Conservation (phyloP, 2,113 vertebrate genomes). For the Onychostruthus taczanowskii region DNA sequence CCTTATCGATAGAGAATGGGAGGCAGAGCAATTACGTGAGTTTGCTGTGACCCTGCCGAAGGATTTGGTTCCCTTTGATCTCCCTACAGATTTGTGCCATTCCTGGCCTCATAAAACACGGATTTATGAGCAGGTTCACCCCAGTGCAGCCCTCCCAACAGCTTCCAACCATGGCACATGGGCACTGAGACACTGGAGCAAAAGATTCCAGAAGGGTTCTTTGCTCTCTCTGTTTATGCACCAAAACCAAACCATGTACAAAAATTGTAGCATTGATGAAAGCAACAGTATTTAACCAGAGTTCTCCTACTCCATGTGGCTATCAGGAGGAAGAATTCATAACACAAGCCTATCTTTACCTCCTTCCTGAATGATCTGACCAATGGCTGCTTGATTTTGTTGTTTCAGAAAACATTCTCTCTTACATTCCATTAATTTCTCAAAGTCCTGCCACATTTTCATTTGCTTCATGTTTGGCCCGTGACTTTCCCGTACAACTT, state of each 20-base stretch:
- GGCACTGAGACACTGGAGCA: neutral
- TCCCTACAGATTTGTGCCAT: neutral
- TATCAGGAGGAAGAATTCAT: conserved; percentile 56
- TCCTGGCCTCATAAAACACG: neutral
- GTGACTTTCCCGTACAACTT: conserved; percentile 88
- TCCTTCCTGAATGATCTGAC: conserved; percentile 92
- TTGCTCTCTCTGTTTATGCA: neutral
- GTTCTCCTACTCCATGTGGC: neutral
- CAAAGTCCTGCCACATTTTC: conserved; percentile 94
- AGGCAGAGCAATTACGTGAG: neutral
- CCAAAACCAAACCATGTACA: neutral
- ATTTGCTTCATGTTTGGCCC: conserved; percentile 92
- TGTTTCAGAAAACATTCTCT: conserved; percentile 88
- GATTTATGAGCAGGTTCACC: neutral
- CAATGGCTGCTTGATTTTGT: conserved; percentile 83
- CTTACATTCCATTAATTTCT: conserved; percentile 91
- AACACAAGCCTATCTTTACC: conserved; percentile 90
- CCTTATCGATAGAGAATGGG: neutral
- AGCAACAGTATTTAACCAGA: neutral
- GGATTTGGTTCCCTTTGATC: conserved; percentile 34
- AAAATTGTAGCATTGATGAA: neutral
- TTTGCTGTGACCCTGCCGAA: conserved; percentile 28
- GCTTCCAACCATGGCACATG: neutral
- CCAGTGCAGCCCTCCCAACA: neutral
- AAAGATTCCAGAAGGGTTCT: neutral